Conservation (phyloP, 2,113 vertebrate genomes). For the Ursus arctos region DNA sequence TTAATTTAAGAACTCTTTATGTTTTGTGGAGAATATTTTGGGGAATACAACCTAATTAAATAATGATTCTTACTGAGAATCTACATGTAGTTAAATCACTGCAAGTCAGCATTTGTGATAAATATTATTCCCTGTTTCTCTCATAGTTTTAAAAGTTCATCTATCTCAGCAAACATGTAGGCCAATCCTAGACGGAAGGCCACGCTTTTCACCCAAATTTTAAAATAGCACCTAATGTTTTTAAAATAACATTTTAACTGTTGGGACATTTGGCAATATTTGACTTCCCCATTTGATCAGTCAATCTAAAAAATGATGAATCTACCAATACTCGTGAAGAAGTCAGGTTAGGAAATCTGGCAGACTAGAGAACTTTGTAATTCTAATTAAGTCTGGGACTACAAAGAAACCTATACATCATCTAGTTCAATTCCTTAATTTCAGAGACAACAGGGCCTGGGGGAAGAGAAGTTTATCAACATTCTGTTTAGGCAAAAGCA, state of each 20-base stretch:
- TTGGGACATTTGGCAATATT: conserved; percentile 30
- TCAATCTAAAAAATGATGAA: conserved; percentile 15
- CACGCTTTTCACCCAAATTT: not conserved
- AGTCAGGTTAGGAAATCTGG: not conserved
- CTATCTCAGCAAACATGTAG: not conserved
- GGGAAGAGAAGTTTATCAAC: not conserved
- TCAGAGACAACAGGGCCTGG: conserved; percentile 4
- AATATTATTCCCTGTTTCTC: not conserved
- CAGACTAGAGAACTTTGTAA: not conserved
- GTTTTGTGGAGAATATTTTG: not conserved
- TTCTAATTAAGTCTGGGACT: not conserved
- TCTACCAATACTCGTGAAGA: not conserved
- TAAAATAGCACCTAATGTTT: not conserved
- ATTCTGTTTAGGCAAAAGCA: conserved; percentile 32
- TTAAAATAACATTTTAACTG: not conserved
- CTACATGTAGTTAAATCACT: not conserved
- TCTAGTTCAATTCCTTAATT: conserved; percentile 21
- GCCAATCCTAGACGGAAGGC: not conserved
- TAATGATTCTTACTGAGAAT: not conserved
- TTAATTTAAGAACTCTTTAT: not conserved
- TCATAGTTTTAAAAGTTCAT: not conserved
- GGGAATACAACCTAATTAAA: not conserved
- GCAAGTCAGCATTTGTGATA: not conserved
- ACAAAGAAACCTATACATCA: not conserved
- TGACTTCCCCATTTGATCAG: not conserved